A percentile compares a stretch with the other conserved stretches of the same genome.
phyloP scores from a whole-genome alignment of 1,140 invertebrate genomes.

The Macrosteles quadrilineatus region DNA sequence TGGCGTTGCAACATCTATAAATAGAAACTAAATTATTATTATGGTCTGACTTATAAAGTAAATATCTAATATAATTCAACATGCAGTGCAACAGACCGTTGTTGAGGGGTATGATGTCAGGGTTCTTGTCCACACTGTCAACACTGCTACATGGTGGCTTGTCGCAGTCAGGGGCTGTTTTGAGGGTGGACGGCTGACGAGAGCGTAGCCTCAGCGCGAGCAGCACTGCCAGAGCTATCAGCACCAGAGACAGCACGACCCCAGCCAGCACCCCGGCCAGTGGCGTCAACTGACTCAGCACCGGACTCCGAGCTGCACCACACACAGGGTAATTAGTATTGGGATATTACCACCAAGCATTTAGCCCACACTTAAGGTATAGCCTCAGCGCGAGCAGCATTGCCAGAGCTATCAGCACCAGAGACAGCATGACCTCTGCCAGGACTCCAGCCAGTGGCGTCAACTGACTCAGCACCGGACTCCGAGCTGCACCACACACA shows the following conservation, averaged over 20 bases:
- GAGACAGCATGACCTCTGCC: slow-evolving; percentile 66
- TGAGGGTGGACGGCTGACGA: slow-evolving; percentile 48
- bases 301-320: slow-evolving; percentile 55
- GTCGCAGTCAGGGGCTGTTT: not conserved
- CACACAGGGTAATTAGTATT: too few species aligned
- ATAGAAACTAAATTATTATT: too few species aligned
- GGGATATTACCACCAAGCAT: too few species aligned
- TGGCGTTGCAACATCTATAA: too few species aligned
- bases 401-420: slow-evolving; percentile 69
- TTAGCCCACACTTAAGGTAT: too few species aligned
- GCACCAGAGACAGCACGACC: slow-evolving; percentile 67
- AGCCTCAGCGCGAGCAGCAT: slow-evolving; percentile 68
- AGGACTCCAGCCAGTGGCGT: slow-evolving; percentile 71
- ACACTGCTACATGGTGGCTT: slow-evolving; percentile 54
- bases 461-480: slow-evolving; percentile 64
- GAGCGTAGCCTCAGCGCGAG: slow-evolving; percentile 62
- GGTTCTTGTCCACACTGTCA: slow-evolving; percentile 73
- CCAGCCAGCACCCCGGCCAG: slow-evolving; percentile 70
- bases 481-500: too few species aligned
- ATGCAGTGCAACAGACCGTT: slow-evolving; percentile 55
- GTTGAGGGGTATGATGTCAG: slow-evolving; percentile 74
- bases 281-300: slow-evolving; percentile 70
- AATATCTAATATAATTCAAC: too few species aligned
- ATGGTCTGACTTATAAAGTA: too few species aligned
- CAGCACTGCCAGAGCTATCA: slow-evolving; percentile 71